phyloP scores from a whole-genome alignment of 1,140 invertebrate species.

The Penaeus chinensis region DNA sequence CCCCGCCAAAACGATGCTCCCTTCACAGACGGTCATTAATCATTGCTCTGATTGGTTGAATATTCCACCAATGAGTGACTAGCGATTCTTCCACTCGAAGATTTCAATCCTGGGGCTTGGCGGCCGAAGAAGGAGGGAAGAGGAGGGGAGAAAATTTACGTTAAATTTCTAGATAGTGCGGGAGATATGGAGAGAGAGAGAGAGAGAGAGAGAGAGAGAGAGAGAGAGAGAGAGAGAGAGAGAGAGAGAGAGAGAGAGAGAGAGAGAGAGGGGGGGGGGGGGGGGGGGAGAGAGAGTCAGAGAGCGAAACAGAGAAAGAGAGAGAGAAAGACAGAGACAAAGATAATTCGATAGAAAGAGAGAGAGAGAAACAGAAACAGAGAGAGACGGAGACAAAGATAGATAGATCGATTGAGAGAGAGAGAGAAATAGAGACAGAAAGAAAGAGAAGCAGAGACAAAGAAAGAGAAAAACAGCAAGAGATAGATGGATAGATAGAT shows the following conservation, averaged over 20 bases:
- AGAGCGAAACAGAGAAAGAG: background rate
- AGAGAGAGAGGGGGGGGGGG: constrained; percentile 2
- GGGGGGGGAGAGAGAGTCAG: background rate
- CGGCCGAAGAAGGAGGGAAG: background rate
- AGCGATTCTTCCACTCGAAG: constrained; percentile 50
- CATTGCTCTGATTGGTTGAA: constrained; percentile 56
- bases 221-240: constrained; percentile 2
- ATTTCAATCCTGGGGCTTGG: constrained; percentile 43
- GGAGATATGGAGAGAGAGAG: background rate
- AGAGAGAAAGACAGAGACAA: background rate
- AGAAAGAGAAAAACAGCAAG: no score
- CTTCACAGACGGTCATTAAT: constrained; percentile 49
- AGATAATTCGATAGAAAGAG: background rate
- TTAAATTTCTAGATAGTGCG: constrained; percentile 2
- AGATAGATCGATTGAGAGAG: background rate
- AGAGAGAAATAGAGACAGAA: background rate
- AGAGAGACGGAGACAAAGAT: background rate
- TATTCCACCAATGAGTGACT: constrained; percentile 59
- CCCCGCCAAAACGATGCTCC: background rate
- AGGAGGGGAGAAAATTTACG: background rate
- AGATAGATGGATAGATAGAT: background rate
- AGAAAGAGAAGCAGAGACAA: no score
- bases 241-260: constrained; percentile 18
- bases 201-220: background rate
- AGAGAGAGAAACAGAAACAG: background rate